Percentiles rank a stretch among this genome's conserved stretches.
Conservation (phyloP, 2,888 invertebrate genomes). For the Helicoverpa assulta region DNA sequence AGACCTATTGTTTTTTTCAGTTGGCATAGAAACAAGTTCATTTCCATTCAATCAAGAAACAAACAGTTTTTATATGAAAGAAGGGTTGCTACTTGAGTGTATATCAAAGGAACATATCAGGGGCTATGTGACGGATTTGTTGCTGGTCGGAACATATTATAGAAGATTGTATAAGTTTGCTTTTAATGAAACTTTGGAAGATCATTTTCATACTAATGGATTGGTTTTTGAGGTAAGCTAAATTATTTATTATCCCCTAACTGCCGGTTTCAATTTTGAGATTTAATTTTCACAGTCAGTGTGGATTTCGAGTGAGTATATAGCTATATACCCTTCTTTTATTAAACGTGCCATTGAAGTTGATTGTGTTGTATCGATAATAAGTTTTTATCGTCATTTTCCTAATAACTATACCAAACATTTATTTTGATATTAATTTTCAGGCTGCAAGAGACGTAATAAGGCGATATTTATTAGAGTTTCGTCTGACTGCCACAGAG, state of each 20-base stretch:
- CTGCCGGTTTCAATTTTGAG: too few relatives aligned
- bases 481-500: slow-evolving; percentile 87
- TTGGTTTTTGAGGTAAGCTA: slow-evolving; percentile 85
- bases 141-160: slow-evolving; percentile 85
- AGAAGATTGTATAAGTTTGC: slow-evolving; percentile 82
- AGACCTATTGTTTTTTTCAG: too few relatives aligned
- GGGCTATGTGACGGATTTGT: slow-evolving; percentile 78
- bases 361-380: background rate
- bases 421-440: slow-evolving; percentile 52
- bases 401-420: background rate
- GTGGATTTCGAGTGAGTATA: too few relatives aligned
- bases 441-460: slow-evolving; percentile 92
- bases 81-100: slow-evolving; percentile 83
- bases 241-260: too few relatives aligned
- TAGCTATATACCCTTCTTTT: too few relatives aligned
- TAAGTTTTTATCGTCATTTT: background rate
- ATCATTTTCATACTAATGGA: slow-evolving; percentile 81
- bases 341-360: too few relatives aligned
- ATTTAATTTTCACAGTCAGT: too few relatives aligned
- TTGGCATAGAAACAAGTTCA: slow-evolving; percentile 90
- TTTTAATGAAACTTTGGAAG: slow-evolving; percentile 78
- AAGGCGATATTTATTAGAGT: slow-evolving; percentile 90
- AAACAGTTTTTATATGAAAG: slow-evolving; percentile 83
- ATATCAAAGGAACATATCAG: slow-evolving; percentile 84
- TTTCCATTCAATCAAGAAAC: slow-evolving; percentile 84